These are phyloP conservation scores for Crematogaster levior DNA, from an alignment of 2,888 invertebrate genomes.

Conservation along the genomic window DNA sequence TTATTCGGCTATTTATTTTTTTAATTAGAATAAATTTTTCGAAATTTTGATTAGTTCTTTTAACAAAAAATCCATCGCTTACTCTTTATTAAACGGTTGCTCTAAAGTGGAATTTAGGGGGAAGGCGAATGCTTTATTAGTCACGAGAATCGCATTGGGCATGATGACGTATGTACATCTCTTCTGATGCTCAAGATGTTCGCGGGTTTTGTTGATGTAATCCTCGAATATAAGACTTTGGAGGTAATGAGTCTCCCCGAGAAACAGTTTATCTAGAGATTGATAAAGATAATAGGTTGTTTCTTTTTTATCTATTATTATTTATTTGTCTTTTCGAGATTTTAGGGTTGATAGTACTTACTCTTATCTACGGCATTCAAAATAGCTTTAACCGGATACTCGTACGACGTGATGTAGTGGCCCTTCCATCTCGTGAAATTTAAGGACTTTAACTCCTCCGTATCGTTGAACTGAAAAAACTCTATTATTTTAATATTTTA, in stretches of 20 bases:
- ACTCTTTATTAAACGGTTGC: slow-evolving; percentile 90
- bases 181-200: slow-evolving; percentile 87
- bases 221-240: slow-evolving; percentile 90
- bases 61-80: slow-evolving; percentile 78
- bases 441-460: slow-evolving; percentile 60
- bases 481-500: background rate
- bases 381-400: slow-evolving; percentile 58
- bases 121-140: slow-evolving; percentile 91
- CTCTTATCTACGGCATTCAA: slow-evolving; percentile 31
- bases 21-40: background rate
- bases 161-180: slow-evolving; percentile 93
- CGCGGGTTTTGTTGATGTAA: slow-evolving; percentile 88
- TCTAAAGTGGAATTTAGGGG: slow-evolving; percentile 88
- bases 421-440: slow-evolving; percentile 48
- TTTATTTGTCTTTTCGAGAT: background rate
- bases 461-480: slow-evolving; percentile 34
- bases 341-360: background rate
- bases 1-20: background rate
- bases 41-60: background rate
- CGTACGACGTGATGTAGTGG: slow-evolving; percentile 47
- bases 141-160: slow-evolving; percentile 89
- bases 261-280: slow-evolving; percentile 85
- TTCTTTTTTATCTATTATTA: background rate
- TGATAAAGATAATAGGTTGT: background rate
- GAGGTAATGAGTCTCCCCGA: slow-evolving; percentile 91